Conservation (phyloP, 2,888 invertebrate genomes). For the Ormyrus nitidulus region DNA sequence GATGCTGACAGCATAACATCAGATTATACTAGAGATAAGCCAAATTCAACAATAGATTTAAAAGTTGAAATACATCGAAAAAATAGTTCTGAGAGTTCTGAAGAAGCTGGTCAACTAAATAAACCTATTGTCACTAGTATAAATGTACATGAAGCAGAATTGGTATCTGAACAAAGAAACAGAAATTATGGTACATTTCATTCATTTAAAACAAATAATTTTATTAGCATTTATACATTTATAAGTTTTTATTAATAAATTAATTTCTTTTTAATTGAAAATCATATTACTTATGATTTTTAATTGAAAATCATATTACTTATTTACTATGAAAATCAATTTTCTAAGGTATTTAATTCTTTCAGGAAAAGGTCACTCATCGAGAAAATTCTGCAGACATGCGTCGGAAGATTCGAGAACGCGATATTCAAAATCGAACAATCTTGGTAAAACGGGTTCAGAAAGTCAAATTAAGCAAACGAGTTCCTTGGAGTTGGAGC, state of each 20-base stretch:
- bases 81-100: conserved; percentile 92
- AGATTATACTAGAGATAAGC: conserved; percentile 72
- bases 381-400: conserved; percentile 69
- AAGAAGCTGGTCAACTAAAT: conserved; percentile 78
- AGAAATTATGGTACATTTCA: conserved; percentile 65
- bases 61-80: conserved; percentile 96
- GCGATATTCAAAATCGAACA: conserved; percentile 70
- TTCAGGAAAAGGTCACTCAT: conserved; percentile 66
- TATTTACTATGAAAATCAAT: not conserved
- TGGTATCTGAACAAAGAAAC: conserved; percentile 62
- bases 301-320: not conserved
- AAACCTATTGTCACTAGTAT: conserved; percentile 66
- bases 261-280: not conserved
- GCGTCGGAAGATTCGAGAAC: conserved; percentile 71
- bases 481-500: conserved; percentile 78
- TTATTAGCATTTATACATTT: no score
- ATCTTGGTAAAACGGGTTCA: conserved; percentile 75
- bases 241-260: not conserved
- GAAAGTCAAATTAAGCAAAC: conserved; percentile 77
- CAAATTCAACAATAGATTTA: conserved; percentile 81
- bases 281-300: not conserved
- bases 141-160: conserved; percentile 68
- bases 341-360: not conserved
- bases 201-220: not conserved
- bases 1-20: conserved; percentile 75